Percentiles rank a stretch among this genome's conserved stretches.
Evolutionary conservation across 2,113 vertebrate species (phyloP).

Genomic region (Xiphias gladius): DNA sequence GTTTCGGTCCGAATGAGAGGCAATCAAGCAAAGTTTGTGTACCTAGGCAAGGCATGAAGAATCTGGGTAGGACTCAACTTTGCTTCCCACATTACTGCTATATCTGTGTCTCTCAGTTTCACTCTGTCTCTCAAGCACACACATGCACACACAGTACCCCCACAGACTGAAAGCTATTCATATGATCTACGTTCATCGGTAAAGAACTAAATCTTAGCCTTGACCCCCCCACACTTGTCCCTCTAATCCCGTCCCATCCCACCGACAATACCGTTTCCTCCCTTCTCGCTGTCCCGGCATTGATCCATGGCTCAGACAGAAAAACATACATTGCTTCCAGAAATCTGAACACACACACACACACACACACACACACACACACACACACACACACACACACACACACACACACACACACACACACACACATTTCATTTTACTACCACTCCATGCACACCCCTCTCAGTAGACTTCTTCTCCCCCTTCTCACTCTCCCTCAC

Average conservation of each 20-base stretch:
- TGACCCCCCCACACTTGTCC: conserved; percentile 65
- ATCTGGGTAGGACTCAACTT: conserved; percentile 37
- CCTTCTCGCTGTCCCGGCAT: conserved; percentile 66
- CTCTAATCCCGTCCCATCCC: conserved; percentile 64
- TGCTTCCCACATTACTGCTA: conserved; percentile 63
- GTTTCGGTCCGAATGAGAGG: conserved; percentile 71
- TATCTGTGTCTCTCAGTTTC: conserved; percentile 31
- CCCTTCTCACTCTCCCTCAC: conserved; percentile 23
- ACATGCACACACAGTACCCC: conserved; percentile 38
- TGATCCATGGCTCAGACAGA: conserved; percentile 73
- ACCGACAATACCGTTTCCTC: conserved; percentile 59
- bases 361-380: neutral
- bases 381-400: neutral
- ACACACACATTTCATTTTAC: neutral
- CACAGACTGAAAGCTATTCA: conserved; percentile 15
- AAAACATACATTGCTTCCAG: conserved; percentile 79
- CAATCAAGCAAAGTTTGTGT: conserved; percentile 80
- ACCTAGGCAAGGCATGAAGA: conserved; percentile 72
- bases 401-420: neutral
- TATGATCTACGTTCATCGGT: conserved; percentile 56
- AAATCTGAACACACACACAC: conserved; percentile 39
- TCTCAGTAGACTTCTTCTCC: neutral
- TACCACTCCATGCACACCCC: neutral
- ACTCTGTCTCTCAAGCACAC: conserved; percentile 7
- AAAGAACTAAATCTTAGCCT: conserved; percentile 55